Evolutionary conservation across 2,113 vertebrate species (phyloP).

Genomic region (Nasalis larvatus): DNA sequence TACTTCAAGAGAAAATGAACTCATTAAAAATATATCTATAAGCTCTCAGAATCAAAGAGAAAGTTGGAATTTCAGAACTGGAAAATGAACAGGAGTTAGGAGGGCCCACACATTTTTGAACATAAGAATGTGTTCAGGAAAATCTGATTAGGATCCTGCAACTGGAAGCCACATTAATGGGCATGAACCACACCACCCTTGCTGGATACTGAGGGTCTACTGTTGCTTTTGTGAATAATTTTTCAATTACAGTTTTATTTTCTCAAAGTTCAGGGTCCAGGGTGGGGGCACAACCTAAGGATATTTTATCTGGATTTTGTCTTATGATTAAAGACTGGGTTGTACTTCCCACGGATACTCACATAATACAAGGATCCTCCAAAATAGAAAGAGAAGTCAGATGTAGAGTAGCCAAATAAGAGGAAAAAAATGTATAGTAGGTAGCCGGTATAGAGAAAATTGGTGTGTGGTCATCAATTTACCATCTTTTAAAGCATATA

Average conservation of each 20-base stretch:
- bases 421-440: background rate
- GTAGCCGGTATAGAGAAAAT: background rate
- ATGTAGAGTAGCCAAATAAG: background rate
- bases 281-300: accelerated
- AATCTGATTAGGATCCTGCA: background rate
- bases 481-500: background rate
- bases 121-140: background rate
- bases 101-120: background rate
- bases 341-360: background rate
- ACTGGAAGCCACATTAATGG: background rate
- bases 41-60: background rate
- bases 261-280: background rate
- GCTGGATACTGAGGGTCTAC: background rate
- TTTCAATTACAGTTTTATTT: background rate
- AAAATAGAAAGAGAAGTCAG: background rate
- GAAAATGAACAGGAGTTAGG: background rate
- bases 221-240: background rate
- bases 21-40: background rate
- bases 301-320: background rate
- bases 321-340: background rate
- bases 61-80: background rate
- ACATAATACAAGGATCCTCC: background rate
- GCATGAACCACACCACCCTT: background rate
- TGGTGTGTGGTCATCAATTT: background rate
- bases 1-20: background rate